Conservation (phyloP, 2,113 vertebrate species). For the cattle (Bos taurus) region DNA sequence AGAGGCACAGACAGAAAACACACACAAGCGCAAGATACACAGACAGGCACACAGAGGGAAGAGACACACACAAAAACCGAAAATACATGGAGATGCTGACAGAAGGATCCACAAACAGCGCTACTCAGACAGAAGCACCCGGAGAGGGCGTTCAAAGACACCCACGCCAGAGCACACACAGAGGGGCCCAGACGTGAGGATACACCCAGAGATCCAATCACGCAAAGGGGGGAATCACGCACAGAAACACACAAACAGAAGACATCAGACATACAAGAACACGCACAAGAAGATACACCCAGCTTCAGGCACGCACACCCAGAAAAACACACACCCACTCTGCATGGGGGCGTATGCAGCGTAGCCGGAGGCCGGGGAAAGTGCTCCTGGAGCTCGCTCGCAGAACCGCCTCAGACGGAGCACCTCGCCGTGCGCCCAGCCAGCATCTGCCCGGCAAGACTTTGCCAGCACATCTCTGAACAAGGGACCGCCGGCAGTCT, state of each 20-base stretch:
- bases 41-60: neutral
- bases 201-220: slow-evolving; percentile 23
- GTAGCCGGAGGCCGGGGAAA: neutral
- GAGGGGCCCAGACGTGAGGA: neutral
- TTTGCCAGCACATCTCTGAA: slow-evolving; percentile 43
- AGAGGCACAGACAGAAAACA: neutral
- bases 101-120: neutral
- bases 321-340: slow-evolving; percentile 47
- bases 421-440: neutral
- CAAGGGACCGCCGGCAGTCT: neutral
- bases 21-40: neutral
- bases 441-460: neutral
- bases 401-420: neutral
- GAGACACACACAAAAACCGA: neutral
- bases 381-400: slow-evolving; percentile 5
- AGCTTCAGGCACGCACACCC: neutral
- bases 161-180: neutral
- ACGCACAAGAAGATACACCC: neutral
- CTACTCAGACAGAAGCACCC: neutral
- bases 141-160: neutral
- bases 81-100: neutral
- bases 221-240: neutral
- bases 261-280: neutral
- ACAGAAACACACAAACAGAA: neutral
- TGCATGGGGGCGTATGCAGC: neutral